Percentiles rank a stretch among this genome's conserved stretches.
These are phyloP conservation scores for Cnemophilus loriae DNA, from an alignment of 2,113 vertebrate genomes.

Conservation along the genomic window DNA sequence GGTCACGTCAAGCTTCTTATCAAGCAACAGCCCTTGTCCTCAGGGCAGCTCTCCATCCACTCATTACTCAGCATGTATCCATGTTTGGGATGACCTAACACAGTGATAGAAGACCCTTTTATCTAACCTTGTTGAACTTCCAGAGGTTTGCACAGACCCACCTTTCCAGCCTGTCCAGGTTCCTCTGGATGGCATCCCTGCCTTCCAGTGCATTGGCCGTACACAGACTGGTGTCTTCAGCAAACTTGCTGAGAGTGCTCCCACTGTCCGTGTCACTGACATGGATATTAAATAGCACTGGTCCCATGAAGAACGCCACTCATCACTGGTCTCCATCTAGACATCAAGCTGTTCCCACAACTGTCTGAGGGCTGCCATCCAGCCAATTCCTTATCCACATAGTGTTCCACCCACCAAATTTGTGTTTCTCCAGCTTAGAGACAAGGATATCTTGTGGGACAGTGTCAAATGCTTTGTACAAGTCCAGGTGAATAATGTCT, in stretches of 20 bases:
- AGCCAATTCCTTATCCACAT: background rate
- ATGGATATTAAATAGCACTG: background rate
- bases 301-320: fast-evolving
- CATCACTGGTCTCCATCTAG: background rate
- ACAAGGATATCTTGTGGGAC: fast-evolving
- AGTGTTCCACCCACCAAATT: background rate
- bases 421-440: background rate
- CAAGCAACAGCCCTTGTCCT: background rate
- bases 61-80: background rate
- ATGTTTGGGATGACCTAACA: background rate
- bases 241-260: background rate
- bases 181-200: background rate
- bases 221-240: background rate
- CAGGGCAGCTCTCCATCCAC: background rate
- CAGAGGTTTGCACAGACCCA: background rate
- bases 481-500: background rate
- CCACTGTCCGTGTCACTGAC: background rate
- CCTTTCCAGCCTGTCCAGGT: background rate
- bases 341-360: background rate
- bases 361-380: background rate
- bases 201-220: too few relatives aligned
- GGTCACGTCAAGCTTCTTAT: background rate
- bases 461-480: background rate
- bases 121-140: background rate
- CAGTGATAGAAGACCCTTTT: background rate